Percentiles rank a stretch among this genome's conserved stretches.
Conservation (phyloP, 2,113 vertebrate species). For the Gallinago paraguaiae region DNA sequence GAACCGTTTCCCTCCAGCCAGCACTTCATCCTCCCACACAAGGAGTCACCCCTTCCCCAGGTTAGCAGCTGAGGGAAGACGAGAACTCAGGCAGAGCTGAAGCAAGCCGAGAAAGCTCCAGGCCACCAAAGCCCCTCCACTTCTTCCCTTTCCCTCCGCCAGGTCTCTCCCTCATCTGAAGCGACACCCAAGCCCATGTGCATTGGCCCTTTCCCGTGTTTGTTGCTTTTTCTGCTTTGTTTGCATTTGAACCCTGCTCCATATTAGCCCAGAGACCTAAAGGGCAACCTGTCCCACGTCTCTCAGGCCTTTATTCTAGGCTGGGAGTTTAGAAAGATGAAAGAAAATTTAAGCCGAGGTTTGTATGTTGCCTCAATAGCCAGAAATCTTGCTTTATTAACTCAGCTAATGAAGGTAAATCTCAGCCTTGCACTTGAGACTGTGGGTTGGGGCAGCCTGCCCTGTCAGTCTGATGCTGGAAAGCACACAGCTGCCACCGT, state of each 20-base stretch:
- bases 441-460: not conserved
- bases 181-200: not conserved
- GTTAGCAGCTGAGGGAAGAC: not conserved
- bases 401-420: not conserved
- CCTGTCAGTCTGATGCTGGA: not conserved
- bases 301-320: constrained; percentile 6
- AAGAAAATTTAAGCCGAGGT: not conserved
- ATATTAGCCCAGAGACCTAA: not conserved
- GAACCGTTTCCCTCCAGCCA: not conserved
- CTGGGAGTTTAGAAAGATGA: not conserved
- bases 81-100: not conserved
- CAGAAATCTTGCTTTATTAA: constrained; percentile 1
- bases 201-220: not conserved
- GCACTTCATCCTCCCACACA: not conserved
- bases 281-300: not conserved
- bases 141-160: not conserved
- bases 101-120: not conserved
- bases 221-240: not conserved
- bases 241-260: not conserved
- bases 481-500: not conserved
- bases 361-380: constrained; percentile 7
- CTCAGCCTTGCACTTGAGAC: not conserved
- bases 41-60: not conserved
- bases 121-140: not conserved
- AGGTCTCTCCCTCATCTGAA: not conserved